Base-by-base conservation (phyloP, 2,797 vertebrate species). In the Lycodopsis pacificus region DNA sequence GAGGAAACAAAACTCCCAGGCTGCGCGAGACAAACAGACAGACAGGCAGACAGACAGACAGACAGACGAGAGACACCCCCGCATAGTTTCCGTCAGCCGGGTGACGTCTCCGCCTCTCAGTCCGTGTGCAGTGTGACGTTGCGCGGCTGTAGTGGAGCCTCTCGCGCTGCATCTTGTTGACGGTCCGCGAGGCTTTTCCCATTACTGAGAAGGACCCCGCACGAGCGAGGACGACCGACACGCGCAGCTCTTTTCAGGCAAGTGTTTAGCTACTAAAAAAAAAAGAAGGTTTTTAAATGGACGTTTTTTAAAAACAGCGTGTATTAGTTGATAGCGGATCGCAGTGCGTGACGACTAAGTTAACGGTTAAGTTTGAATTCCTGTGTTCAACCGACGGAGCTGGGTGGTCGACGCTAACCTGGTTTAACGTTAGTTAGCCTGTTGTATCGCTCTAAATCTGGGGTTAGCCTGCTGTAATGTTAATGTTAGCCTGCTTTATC, bases 71-170 rank as follows among this genome's bases (percentile, higher is more conserved):
- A 93, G 93, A 95, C 95, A 92, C 93, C 94, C 94, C 93, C 92
- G 92, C 94, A 92, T 92, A 91, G 94, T 95, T 93, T 95, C 95
- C 94, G 92, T 90, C 91, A 89, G 93, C 86, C 91, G 85, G 77
- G 82, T 96, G 95, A 96, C 95, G 95, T 95, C 90, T 92, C 90
- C 91, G 86, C 91, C 91, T 91, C 91, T 89, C 85, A 69, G 89
- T 89, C 87, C 86, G 95, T 92, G 94, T 91, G 89, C 91, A 86
- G 86, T 74, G 93, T 95, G 94, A 95, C 95, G 95, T 94, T 48
- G 48, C 84, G 65, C 84, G 91, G 84, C 93, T 90, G 92, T 91
- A 93, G 93, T 87, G 93, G 88, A 92, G 91, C 91, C 88, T 94
- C 93, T 84, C 30, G 30, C 76, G 92, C 91, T 93, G 93, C 92